These are phyloP conservation scores for Electrophaes corylata DNA, from an alignment of 2,888 invertebrate genomes.

Conservation along the genomic window DNA sequence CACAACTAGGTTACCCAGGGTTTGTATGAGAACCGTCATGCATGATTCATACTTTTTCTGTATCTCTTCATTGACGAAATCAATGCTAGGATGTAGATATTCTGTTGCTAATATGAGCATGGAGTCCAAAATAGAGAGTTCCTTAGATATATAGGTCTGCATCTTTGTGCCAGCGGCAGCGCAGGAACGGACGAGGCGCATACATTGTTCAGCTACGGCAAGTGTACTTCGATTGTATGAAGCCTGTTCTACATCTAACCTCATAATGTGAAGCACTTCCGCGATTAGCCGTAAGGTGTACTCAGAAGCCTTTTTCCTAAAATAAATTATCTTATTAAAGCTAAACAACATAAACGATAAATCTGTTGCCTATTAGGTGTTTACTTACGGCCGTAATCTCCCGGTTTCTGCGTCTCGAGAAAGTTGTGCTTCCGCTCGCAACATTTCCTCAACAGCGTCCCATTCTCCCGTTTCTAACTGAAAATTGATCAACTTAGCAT, in stretches of 20 bases:
- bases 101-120: conserved; percentile 78
- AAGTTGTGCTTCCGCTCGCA: conserved; percentile 79
- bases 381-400: conserved; percentile 74
- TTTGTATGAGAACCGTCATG: conserved; percentile 82
- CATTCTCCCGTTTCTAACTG: conserved; percentile 81
- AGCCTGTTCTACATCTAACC: conserved; percentile 76
- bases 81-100: conserved; percentile 74
- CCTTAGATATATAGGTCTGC: conserved; percentile 81
- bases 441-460: conserved; percentile 81
- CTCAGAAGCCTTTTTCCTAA: conserved; percentile 80
- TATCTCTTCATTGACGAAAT: conserved; percentile 72
- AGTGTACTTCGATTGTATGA: conserved; percentile 78
- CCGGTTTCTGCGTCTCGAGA: conserved; percentile 79
- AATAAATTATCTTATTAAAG: conserved; percentile 35
- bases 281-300: conserved; percentile 79
- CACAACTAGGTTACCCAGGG: conserved; percentile 83
- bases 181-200: conserved; percentile 81
- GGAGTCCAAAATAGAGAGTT: conserved; percentile 77
- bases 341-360: too few species aligned
- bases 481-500: conserved; percentile 79
- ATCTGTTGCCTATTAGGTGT: too few species aligned
- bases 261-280: conserved; percentile 80
- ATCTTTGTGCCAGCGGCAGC: conserved; percentile 80
- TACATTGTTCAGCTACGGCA: conserved; percentile 80
- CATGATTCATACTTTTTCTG: conserved; percentile 78